Evolutionary conservation across 2,888 invertebrate genomes (phyloP).

Genomic region (Cheilosia soror): DNA sequence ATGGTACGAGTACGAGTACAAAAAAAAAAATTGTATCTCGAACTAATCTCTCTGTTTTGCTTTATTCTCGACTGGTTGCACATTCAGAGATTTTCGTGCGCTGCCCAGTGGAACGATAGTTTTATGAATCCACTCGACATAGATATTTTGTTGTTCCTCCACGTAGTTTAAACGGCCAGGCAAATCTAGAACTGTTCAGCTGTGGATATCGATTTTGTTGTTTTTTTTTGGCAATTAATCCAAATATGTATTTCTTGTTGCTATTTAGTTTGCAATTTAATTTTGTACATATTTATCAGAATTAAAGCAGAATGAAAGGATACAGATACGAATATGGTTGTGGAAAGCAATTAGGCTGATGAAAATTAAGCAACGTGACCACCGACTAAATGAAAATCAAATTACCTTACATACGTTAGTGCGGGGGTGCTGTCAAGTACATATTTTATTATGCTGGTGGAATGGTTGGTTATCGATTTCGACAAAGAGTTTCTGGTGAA

Average conservation of each 20-base stretch:
- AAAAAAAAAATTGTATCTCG: constrained; percentile 10
- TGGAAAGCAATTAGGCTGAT: constrained; percentile 22
- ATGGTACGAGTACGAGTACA: not conserved
- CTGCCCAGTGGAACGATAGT: not conserved
- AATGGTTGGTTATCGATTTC: constrained; percentile 38
- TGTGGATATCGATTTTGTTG: constrained; percentile 45
- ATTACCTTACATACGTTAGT: constrained; percentile 4
- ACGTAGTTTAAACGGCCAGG: not conserved
- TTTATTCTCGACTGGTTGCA: constrained; percentile 40
- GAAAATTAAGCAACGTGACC: constrained; percentile 5
- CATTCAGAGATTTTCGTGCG: constrained; percentile 16
- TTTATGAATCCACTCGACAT: constrained; percentile 35
- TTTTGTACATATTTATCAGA: constrained; percentile 26
- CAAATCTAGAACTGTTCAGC: not conserved
- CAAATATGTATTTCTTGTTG: constrained; percentile 22
- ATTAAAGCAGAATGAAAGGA: constrained; percentile 27
- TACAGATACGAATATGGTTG: not conserved
- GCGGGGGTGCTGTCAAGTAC: not conserved
- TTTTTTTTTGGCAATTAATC: constrained; percentile 24
- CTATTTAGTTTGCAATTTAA: constrained; percentile 5
- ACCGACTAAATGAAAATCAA: constrained; percentile 31
- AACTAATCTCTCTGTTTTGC: constrained; percentile 39
- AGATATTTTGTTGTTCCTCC: constrained; percentile 24
- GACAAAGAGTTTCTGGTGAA: constrained; percentile 6
- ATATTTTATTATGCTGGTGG: not conserved